These are phyloP conservation scores for Orientallactaga sibirica DNA, from an alignment of 2,797 vertebrate species.

Conservation along the genomic window DNA sequence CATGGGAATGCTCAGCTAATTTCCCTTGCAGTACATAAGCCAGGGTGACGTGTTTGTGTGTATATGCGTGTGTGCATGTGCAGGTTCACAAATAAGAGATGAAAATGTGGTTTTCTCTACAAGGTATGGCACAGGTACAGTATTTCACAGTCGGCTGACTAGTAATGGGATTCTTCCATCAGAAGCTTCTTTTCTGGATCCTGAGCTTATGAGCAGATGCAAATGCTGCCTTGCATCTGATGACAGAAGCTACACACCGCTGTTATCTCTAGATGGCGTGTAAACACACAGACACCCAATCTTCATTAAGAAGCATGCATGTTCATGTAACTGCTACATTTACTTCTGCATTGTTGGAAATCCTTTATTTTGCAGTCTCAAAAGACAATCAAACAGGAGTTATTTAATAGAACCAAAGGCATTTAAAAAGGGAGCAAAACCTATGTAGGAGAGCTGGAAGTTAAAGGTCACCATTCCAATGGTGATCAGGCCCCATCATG, in stretches of 20 bases:
- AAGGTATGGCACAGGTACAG: conserved; percentile 68
- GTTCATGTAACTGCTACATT: not conserved
- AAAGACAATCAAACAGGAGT: not conserved
- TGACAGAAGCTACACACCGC: not conserved
- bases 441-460: not conserved
- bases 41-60: not conserved
- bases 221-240: conserved; percentile 72
- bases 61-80: not conserved
- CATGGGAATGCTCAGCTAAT: conserved; percentile 65
- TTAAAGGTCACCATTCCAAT: not conserved
- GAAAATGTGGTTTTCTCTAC: conserved; percentile 65
- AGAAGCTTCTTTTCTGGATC: conserved; percentile 78
- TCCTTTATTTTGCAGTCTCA: conserved; percentile 26
- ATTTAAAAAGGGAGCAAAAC: not conserved
- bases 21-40: conserved; percentile 59
- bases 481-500: not conserved
- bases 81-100: not conserved
- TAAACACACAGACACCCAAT: not conserved
- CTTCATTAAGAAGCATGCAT: conserved; percentile 2
- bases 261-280: not conserved
- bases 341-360: not conserved
- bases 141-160: conserved; percentile 84
- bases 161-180: conserved; percentile 82
- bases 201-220: conserved; percentile 78
- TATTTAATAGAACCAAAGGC: not conserved